These are phyloP conservation scores for Drosophila virilis DNA, from an alignment of 1,140 invertebrate species.

Conservation along the genomic window DNA sequence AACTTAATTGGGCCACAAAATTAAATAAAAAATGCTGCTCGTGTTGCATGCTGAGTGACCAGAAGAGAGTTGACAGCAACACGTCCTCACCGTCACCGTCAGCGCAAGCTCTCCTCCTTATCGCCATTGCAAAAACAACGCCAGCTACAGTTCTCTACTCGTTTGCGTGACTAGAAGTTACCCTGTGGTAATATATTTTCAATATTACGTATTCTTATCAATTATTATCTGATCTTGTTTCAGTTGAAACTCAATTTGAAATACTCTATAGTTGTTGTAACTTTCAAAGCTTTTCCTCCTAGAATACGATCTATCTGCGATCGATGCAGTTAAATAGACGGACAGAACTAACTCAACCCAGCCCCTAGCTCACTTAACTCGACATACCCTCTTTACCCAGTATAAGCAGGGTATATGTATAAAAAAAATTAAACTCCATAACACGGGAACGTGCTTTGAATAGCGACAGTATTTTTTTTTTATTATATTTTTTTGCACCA, in stretches of 20 bases:
- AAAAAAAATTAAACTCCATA: conserved; percentile 46
- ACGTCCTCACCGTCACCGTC: conserved; percentile 59
- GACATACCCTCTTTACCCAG: not conserved
- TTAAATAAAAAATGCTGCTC: conserved; percentile 68
- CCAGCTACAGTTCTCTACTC: too few relatives aligned
- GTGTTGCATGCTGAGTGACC: conserved; percentile 57
- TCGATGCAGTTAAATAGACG: too few relatives aligned
- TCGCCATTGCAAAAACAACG: conserved; percentile 26
- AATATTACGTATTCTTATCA: too few relatives aligned
- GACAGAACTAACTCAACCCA: too few relatives aligned
- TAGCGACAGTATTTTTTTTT: conserved; percentile 46
- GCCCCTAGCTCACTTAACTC: too few relatives aligned
- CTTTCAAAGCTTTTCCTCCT: too few relatives aligned
- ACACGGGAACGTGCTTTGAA: conserved; percentile 75
- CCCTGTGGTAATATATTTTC: not conserved
- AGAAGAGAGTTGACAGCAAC: conserved; percentile 64
- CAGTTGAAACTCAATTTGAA: too few relatives aligned
- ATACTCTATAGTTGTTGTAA: too few relatives aligned
- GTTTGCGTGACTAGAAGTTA: not conserved
- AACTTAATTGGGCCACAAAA: conserved; percentile 75
- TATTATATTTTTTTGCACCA: conserved; percentile 17
- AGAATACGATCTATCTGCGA: too few relatives aligned
- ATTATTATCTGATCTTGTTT: too few relatives aligned
- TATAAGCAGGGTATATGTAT: not conserved
- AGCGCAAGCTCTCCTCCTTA: conserved; percentile 25